phyloP scores from a whole-genome alignment of 2,888 invertebrate species.

The Keiferia lycopersicella region DNA sequence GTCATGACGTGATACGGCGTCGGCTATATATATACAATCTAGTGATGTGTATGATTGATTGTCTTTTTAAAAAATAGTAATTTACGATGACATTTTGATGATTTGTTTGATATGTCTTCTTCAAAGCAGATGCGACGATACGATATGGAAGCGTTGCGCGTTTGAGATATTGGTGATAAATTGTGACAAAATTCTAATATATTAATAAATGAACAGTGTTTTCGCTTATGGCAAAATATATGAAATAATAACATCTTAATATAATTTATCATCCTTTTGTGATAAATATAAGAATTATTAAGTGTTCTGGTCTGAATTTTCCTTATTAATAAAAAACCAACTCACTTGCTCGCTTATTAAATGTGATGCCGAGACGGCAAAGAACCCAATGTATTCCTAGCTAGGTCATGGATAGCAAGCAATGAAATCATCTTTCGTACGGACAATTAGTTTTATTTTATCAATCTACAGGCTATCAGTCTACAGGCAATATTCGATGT shows the following conservation, averaged over 20 bases:
- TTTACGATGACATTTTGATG: neutral
- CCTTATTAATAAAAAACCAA: neutral
- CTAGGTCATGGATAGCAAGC: no score
- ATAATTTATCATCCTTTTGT: no score
- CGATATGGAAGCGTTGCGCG: neutral
- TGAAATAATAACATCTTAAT: neutral
- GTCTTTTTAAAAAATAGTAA: no score
- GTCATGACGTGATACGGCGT: neutral
- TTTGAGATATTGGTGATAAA: neutral
- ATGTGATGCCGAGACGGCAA: no score
- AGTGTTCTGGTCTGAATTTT: neutral
- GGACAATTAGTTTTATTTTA: no score
- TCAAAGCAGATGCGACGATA: conserved; percentile 6
- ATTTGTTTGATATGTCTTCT: neutral
- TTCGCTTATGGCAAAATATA: neutral
- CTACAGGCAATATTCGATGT: no score
- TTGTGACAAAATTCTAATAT: neutral
- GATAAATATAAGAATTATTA: neutral
- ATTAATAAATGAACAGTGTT: neutral
- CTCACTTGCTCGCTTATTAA: no score
- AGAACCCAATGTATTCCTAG: no score
- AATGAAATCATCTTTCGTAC: no score
- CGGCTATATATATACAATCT: conserved; percentile 13
- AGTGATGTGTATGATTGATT: conserved; percentile 4
- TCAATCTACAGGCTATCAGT: no score